Conservation (phyloP, 37 sponge, comb jelly and placozoan genomes). For the Halichondria panicea region DNA sequence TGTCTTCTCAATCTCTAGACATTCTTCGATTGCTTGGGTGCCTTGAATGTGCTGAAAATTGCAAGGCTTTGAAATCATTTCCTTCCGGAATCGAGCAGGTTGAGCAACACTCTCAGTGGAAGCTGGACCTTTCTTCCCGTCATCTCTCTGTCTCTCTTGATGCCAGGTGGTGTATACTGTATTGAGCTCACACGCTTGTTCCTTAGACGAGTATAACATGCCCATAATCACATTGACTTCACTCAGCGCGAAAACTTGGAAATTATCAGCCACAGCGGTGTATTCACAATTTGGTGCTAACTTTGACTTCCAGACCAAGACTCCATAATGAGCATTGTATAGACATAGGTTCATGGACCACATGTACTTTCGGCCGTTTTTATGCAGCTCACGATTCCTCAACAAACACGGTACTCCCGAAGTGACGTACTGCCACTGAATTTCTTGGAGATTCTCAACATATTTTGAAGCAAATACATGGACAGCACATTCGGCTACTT, state of each 20-base stretch:
- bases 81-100: conserved; percentile 36
- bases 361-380: conserved; percentile 39
- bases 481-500: conserved; percentile 51
- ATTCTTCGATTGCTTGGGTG: conserved; percentile 72
- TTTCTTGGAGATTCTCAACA: conserved; percentile 27
- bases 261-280: conserved; percentile 68
- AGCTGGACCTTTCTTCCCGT: conserved; percentile 16
- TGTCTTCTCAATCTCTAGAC: conserved; percentile 71
- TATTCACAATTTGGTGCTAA: conserved; percentile 40
- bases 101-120: neutral
- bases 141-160: conserved; percentile 60
- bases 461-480: conserved; percentile 62
- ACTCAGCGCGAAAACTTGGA: conserved; percentile 69
- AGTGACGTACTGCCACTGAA: conserved; percentile 68
- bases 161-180: conserved; percentile 50
- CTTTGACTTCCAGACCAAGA: conserved; percentile 72
- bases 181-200: conserved; percentile 36
- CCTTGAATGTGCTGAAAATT: conserved; percentile 85
- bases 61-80: conserved; percentile 80
- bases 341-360: conserved; percentile 65
- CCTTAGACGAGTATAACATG: conserved; percentile 41
- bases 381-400: conserved; percentile 53
- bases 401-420: conserved; percentile 68
- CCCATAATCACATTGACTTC: conserved; percentile 57
- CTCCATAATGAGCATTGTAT: conserved; percentile 56